Base-by-base conservation (phyloP, 1,140 invertebrate genomes). In the Arion vulgaris region DNA sequence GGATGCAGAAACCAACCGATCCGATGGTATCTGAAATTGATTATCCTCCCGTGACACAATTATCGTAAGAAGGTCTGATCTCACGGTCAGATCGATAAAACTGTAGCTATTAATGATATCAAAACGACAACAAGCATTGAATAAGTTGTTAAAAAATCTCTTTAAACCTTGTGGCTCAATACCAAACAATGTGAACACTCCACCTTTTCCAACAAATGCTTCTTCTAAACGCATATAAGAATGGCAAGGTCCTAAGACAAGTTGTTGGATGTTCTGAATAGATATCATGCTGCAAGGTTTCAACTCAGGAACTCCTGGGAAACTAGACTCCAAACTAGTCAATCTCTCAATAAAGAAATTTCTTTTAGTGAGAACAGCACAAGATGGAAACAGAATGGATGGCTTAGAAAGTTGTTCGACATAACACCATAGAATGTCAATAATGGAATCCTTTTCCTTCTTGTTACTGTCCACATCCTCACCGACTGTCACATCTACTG, bases 371-470 rank as follows among this genome's bases (percentile, higher is more conserved):
- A 92, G 77, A 26, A 88, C 89, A 23, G 85, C 89, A 86, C 91
- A 91, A 76, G 86, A 88, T 7, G 89, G 85, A 26, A 88, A 83
- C 17, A 86, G 26, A 9, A 68, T 49, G 41, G 82, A 81, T 19
- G 84, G 86, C 7, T 85, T 77, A 2, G 87, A 88, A 68, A 87
- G 90, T 72, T 89, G 88, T n/a, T 90, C 72, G 51, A 85, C 88
- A 7, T 85, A 80, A 82, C 90, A 91, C 91, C 91, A 92, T 36
- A 92, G 74, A 0, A 92, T 80, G 76, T 89, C 86, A 39, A 87
- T 68, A 23, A 89, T 80, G 41, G 85, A 74, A 36, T 89, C 87
- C 34, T 72, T 39, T 15, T 62, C 34, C 28, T 45, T 28, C 57
- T 7, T 72, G 23, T 53, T 39, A 73, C 83, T 68, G 41, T 23